Evolutionary conservation across 1,140 invertebrate genomes (phyloP), one percentile per base, ranked within the genome.

Genomic region (Amyelois transitella): DNA sequence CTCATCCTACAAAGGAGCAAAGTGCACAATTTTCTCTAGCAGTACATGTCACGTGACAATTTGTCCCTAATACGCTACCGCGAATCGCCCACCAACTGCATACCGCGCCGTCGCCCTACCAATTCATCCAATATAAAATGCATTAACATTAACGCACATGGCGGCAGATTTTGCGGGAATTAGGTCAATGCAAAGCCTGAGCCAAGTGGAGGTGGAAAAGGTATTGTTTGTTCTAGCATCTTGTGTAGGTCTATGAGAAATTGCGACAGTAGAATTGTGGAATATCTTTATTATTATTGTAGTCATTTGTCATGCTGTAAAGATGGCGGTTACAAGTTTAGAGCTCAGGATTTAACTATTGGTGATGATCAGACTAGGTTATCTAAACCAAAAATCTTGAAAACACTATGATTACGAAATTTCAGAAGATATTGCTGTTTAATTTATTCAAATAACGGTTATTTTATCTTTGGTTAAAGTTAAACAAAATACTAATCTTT

Each of bases 121-220:
- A 87, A 87, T 87, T 87, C 78, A 79, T 82, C 79, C 82, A 87
- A 87, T 87, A 83, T 87, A 87, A 87, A 87, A 87, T 84, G 81
- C 84, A 87, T 87, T 87, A 87, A 78, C 68, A 69, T 75, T 62
- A 72, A 50, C 62, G 66, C 78, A 68, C 64, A 73, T 76, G 77
- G 64, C 76, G 74, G 69, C 74, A 76, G 79, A 81, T 81, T 86
- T 79, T 71, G 53, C 57, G 53, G 51, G 72, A 80, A 81, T 77
- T 80, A 66, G 81, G 81, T 83, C 82, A 83, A 71, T 78, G 74
- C 52, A 58, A 77, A 81, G 69, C 77, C 75, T 81, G 12, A 38
- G 32, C 17, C 32, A 38, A 12, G 6, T 14, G 12, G 32, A 38
- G 32, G 19, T 19, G 28, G 12, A 19, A 6, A 20, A 22, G 48